phyloP scores from a whole-genome alignment of 2,113 vertebrate species.

The Marcusenius ussheri region DNA sequence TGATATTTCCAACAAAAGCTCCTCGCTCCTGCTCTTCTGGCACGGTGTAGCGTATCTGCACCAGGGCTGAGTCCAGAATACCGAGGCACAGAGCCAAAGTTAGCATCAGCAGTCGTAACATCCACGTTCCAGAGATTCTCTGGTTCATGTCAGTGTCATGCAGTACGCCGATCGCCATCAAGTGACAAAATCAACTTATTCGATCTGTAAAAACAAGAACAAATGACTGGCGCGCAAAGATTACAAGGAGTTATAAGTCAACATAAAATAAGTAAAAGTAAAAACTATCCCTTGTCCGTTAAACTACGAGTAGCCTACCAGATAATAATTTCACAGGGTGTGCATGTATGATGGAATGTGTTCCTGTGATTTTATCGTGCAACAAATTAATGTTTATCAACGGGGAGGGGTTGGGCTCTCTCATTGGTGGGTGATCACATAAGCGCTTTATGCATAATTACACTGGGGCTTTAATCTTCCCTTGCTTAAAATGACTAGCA shows the following conservation, averaged over 20 bases:
- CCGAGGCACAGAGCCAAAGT: not conserved
- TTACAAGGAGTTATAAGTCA: not conserved
- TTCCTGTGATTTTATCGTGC: not conserved
- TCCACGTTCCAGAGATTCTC: not conserved
- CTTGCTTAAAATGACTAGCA: not conserved
- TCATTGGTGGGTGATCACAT: constrained; percentile 23
- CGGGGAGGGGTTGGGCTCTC: not conserved
- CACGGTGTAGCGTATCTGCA: not conserved
- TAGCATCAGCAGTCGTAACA: not conserved
- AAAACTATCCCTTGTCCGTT: not conserved
- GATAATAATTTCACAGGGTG: not conserved
- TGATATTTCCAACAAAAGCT: not conserved
- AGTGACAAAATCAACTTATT: not conserved
- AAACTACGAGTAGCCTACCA: not conserved
- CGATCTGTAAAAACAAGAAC: not conserved
- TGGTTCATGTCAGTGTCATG: not conserved
- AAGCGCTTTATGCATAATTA: constrained; percentile 54
- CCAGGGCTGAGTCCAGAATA: not conserved
- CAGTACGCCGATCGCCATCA: not conserved
- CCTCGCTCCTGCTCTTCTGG: not conserved
- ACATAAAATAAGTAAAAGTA: not conserved
- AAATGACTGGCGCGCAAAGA: not conserved
- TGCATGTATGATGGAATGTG: not conserved
- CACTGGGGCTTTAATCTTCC: constrained; percentile 34
- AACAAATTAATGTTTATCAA: not conserved